phyloP scores from a whole-genome alignment of 2,113 vertebrate genomes.

The Tyrannus savana region DNA sequence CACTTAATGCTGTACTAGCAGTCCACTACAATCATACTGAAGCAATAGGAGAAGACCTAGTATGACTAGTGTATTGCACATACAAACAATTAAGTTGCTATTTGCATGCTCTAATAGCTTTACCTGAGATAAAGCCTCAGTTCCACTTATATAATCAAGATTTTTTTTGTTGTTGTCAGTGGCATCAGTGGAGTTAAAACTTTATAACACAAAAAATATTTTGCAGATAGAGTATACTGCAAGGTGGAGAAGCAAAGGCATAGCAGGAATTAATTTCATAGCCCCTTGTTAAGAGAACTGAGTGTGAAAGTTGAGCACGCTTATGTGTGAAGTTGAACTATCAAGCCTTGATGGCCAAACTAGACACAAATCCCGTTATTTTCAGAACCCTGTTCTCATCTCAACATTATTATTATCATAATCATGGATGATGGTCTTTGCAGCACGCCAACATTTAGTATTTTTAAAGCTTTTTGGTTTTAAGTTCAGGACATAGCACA shows the following conservation, averaged over 20 bases:
- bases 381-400: not conserved
- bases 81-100: not conserved
- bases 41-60: not conserved
- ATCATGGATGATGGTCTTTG: not conserved
- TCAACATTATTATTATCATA: not conserved
- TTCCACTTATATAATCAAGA: not conserved
- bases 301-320: not conserved
- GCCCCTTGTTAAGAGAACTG: not conserved
- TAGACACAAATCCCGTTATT: not conserved
- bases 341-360: not conserved
- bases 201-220: not conserved
- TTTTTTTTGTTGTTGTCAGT: not conserved
- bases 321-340: not conserved
- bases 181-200: not conserved
- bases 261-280: not conserved
- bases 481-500: not conserved
- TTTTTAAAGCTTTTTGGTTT: not conserved
- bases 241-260: not conserved
- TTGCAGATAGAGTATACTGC: not conserved
- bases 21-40: not conserved
- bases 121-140: not conserved
- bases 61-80: not conserved
- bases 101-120: not conserved
- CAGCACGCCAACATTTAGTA: not conserved
- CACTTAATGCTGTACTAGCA: not conserved